Base-by-base conservation (phyloP, 2,797 vertebrate genomes). In the Rhadinocentrus ornatus region DNA sequence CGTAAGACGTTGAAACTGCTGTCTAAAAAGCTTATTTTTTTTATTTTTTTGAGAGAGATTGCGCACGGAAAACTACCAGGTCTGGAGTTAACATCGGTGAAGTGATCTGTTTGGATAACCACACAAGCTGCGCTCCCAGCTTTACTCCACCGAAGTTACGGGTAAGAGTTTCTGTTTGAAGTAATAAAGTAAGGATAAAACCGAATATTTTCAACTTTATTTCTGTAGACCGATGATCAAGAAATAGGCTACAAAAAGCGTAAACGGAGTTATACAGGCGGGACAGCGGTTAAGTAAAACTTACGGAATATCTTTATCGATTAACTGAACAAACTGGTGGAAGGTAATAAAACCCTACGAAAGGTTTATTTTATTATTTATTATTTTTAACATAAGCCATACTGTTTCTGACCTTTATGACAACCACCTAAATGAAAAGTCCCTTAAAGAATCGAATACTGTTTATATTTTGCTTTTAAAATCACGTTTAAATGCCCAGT, bases 101-200 rank as follows among this genome's bases (percentile, higher is more conserved):
- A 66, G 44, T 46, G 54, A 77, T 72, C 37, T 57, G 72, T 26
- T 78, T 72, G 89, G 90, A 91, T 88, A 85, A 75, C 65, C 65
- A 55, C 77, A 54, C 53, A 52, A 64, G 61, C 78, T 77, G 86
- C 62, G 78, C 77, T 80, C 53, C 32, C 65, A 59, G 52, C 54
- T 80, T 67, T 9, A 73, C 59, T 73, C 46, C 81, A 55, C 34
- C 59, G 22, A 63, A 82, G 74, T 77, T 73, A 54, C 73, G 67
- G 91, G 92, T 93, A 91, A 88, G 90, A 68, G 4, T 50, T 62
- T 61, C 3, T 73, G 27, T n/a, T 71, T 72, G 54, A 32, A 32
- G 5, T 57, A 0, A 41, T 46, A 16, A 32, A 63, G 57, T n/a
- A 37, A 27, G 2, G 22, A 24, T 11, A 27, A 0, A 8, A 41